These are phyloP conservation scores for Drosophila ochracea DNA, from an alignment of 2,888 invertebrate genomes.

Conservation along the genomic window DNA sequence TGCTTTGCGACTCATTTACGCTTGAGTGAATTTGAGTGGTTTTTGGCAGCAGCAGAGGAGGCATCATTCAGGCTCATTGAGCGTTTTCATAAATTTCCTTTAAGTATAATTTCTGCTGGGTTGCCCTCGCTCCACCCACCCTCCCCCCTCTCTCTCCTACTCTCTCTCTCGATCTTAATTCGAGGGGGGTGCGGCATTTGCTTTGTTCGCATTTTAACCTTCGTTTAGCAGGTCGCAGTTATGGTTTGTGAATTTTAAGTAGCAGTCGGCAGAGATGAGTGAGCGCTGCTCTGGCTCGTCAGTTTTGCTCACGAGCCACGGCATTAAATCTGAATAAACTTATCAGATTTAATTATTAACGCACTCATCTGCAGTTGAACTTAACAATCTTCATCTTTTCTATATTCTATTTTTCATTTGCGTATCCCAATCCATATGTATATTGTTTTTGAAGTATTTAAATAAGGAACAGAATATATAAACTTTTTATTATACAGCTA, in stretches of 20 bases:
- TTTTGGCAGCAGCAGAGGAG: constrained; percentile 36
- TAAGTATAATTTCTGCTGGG: constrained; percentile 58
- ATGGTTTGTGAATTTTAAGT: constrained; percentile 78
- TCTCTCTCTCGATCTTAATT: constrained; percentile 1
- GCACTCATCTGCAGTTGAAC: constrained; percentile 28
- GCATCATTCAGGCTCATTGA: constrained; percentile 77
- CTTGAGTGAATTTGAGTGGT: constrained; percentile 69
- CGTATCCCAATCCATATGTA: neutral
- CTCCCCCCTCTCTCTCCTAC: neutral
- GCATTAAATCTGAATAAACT: constrained; percentile 40
- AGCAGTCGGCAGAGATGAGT: constrained; percentile 22
- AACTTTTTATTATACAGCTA: neutral
- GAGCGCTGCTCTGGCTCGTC: constrained; percentile 29
- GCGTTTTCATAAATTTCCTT: constrained; percentile 78
- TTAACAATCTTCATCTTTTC: neutral
- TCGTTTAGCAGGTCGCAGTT: constrained; percentile 77
- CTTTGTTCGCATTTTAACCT: constrained; percentile 73
- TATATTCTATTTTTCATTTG: neutral
- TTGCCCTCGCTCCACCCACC: constrained; percentile 14
- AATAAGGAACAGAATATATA: neutral
- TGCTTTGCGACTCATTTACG: constrained; percentile 69
- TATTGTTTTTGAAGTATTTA: neutral
- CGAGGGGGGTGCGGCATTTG: constrained; percentile 29
- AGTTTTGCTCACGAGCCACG: constrained; percentile 5
- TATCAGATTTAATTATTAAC: constrained; percentile 53